Percentiles rank a stretch among this genome's conserved stretches.
phyloP scores from a whole-genome alignment of 2,113 vertebrate genomes.

The Lathamus discolor region DNA sequence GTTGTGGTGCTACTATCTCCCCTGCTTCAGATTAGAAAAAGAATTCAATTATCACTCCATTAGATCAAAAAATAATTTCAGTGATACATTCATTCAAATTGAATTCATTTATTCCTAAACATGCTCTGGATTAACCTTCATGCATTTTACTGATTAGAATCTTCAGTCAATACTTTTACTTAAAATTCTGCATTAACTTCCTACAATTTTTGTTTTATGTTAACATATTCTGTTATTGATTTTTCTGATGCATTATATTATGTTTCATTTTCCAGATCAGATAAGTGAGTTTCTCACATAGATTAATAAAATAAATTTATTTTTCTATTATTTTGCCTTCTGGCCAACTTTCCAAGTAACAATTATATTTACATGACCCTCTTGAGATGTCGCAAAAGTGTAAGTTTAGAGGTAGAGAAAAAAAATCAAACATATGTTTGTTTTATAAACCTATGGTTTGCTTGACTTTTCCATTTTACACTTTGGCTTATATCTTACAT shows the following conservation, averaged over 20 bases:
- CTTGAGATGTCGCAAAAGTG: neutral
- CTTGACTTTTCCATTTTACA: neutral
- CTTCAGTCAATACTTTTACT: slow-evolving; percentile 63
- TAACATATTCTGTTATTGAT: slow-evolving; percentile 51
- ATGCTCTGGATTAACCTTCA: slow-evolving; percentile 68
- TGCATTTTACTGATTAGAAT: slow-evolving; percentile 67
- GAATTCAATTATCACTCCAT: slow-evolving; percentile 78
- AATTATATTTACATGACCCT: neutral
- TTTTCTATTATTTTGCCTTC: neutral
- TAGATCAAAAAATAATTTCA: slow-evolving; percentile 78
- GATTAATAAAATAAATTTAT: slow-evolving; percentile 7
- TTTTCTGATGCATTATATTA: slow-evolving; percentile 36
- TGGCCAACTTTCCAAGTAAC: neutral
- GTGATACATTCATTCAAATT: slow-evolving; percentile 70
- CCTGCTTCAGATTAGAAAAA: slow-evolving; percentile 72
- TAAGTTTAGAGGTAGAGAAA: neutral
- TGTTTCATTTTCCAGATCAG: slow-evolving; percentile 38
- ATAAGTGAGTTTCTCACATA: neutral
- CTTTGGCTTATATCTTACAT: neutral
- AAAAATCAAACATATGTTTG: neutral
- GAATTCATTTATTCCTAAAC: slow-evolving; percentile 74
- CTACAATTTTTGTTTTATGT: slow-evolving; percentile 33
- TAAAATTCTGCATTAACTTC: slow-evolving; percentile 54
- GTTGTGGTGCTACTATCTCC: slow-evolving; percentile 70
- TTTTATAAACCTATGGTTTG: neutral